Evolutionary conservation across 1,140 invertebrate genomes (phyloP), one percentile per base, ranked within the genome.

Genomic region (Chlorops oryzae): DNA sequence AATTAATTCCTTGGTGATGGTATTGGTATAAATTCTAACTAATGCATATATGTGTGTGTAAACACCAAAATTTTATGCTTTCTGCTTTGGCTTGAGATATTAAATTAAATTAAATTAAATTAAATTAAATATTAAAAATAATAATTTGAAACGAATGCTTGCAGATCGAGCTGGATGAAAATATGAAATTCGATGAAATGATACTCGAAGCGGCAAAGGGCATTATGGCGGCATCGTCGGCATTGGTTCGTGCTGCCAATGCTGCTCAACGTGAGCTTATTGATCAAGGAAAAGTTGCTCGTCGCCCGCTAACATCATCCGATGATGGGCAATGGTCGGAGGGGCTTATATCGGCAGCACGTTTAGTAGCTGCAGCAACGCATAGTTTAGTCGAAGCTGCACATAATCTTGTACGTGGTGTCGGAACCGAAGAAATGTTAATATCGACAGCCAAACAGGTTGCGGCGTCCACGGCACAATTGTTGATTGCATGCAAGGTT

Each of bases 251-350:
- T 65, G 93, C 95, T 1, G 96, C 96, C 0, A 95, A 92, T 44
- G 88, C 91, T 6, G 94, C 96, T 0, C 96, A 99, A 75, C 78
- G 90, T 50, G 94, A 98, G 70, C 79, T 98, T 0, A 93, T 98
- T 46, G 86, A 89, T 50, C 81, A 84, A 60, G 85, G 85, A 47
- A 86, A 91, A 75, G 87, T 95, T 22, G 86, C 88, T 0, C 77
- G 87, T 13, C 84, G 82, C 46, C 87, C 87, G 2, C 72, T 84
- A 17, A 86, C 83, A 13, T 88, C 85, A 24, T 92, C 89, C 0
- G 93, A 98, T 67, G 95, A 98, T 75, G 95, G 94, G 0, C 95
- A 99, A 65, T 99, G 96, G 96, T 98, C 94, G 0, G 94, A 98
- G 74, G 96, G 96, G 3, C 77, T 99, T 3, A 90, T 98, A 27